Evolutionary conservation across 2,888 invertebrate species (phyloP), one percentile per base, ranked within the genome.

Genomic region (Elmis aenea): DNA sequence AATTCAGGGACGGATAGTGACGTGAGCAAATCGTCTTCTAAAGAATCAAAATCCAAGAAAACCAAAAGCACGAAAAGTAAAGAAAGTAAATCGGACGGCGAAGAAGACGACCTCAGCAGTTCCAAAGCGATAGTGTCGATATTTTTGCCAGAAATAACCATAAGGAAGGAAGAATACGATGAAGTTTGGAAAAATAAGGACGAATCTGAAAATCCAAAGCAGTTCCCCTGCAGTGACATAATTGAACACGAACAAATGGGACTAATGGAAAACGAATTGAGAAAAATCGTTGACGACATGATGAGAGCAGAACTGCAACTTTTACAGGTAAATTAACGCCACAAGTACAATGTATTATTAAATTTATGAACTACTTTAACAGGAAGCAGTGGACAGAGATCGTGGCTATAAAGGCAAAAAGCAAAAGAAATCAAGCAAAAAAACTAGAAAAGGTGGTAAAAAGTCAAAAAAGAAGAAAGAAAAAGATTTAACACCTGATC

Each of bases 381-480:
- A 81, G 67, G 76, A 83, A 47, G 91, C 90, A 2, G 73, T 77
- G 38, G 83, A 85, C 50, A 74, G 76, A 51, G 85, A 85, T 52
- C 74, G 74, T 51, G 80, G 81, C 1, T 71, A 76, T 40, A 85
- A 85, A 56, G 84, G 85, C 0, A 87, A 86, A 57, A 85, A 87
- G 54, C 67, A 74, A 0, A 85, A 85, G 53, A 87, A 88, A 58
- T 76, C 77, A 20, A 83, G 81, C 46, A 90, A 90, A 54, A 79
- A 87, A 68, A 73, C 81, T 1, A 76, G 85, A 18, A 76, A 85
- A 8, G 83, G 85, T 13, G 85, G 86, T 0, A 93, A 93, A 55
- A 94, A 94, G 59, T 81, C 78, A 48, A 93, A 93, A 64, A 92
- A 89, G 70, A 92, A 90, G 65, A 92, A 91, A 65, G 92, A 93